phyloP scores from a whole-genome alignment of 1,140 invertebrate species.

The Musca domestica region DNA sequence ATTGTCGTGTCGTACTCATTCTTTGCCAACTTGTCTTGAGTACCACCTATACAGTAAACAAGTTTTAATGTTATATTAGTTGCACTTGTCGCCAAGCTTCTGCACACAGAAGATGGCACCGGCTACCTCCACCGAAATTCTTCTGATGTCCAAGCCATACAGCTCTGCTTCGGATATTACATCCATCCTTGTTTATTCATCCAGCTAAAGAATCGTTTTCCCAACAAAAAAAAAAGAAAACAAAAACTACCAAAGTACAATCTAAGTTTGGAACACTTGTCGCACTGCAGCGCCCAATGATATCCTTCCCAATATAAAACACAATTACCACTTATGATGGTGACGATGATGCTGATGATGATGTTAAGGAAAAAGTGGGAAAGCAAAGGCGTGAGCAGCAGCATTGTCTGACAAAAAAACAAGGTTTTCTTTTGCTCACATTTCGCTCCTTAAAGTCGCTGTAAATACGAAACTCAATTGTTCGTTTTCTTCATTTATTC shows the following conservation, averaged over 20 bases:
- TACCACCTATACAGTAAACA: neutral
- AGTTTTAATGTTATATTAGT: conserved; percentile 22
- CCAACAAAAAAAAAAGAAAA: neutral
- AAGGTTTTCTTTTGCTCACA: no score
- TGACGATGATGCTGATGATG: neutral
- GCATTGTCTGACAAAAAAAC: no score
- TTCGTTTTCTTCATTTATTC: no score
- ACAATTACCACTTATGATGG: conserved; percentile 17
- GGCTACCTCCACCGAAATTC: neutral
- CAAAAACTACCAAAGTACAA: neutral
- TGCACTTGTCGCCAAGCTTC: conserved; percentile 13
- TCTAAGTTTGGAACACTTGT: conserved; percentile 10
- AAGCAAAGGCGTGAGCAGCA: no score
- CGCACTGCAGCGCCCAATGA: neutral
- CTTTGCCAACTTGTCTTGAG: neutral
- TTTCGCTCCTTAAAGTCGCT: no score
- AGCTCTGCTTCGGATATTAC: neutral
- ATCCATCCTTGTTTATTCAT: neutral
- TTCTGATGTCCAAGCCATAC: neutral
- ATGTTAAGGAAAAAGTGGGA: no score
- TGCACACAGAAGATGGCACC: neutral
- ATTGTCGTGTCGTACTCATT: no score
- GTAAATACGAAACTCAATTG: no score
- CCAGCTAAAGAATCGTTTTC: neutral
- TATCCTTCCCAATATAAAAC: conserved; percentile 4